Base-by-base conservation (phyloP, 64 coral and sea anemone genomes). In the Montipora sp. region DNA sequence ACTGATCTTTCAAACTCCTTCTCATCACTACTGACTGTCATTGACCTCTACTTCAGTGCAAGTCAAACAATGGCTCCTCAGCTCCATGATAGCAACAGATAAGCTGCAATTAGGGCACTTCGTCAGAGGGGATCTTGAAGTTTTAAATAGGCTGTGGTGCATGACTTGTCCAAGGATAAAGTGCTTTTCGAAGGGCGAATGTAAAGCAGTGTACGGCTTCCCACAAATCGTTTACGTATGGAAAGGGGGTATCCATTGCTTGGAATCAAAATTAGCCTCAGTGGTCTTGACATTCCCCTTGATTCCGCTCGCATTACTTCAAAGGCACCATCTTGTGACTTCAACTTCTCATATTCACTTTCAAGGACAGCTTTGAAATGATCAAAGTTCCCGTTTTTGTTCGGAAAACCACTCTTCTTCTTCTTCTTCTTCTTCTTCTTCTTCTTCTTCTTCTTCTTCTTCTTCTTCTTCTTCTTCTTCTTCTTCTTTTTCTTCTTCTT, bases 301-400 rank as follows among this genome's bases (percentile, higher is more conserved):
- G 48, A 63, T 23, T 92, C 90, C 86, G 90, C 81, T 92, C 80
- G 57, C 50, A 92, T 49, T 47, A 92, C 47, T 57, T 92, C 90
- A 59, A 92, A 92, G 47, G 90, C 81, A 48, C 80, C 80, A 80
- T 91, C 58, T 57, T 91, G 90, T 16, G 19, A 73, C 74, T 91
- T 91, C n/a, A n/a, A n/a, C n/a, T n/a, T n/a, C n/a, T n/a, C n/a
- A n/a, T n/a, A n/a, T n/a, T n/a, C 71, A 72, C 69, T 55, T 59
- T 92, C 90, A 36, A 92, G 55, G n/a, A 75, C 65, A 23, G 60
- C 46, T 85, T 59, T 73, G 21, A 85, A 47, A 76, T 92, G 90
- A n/a, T 92, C 74, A 55, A 86, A 92, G 13, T 84, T 51, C 45
- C 81, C 90, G 77, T 71, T 77, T 60, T 85, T 92, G 21, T 83